Evolutionary conservation across 2,113 vertebrate species (phyloP).

Genomic region (Lasiurus borealis): DNA sequence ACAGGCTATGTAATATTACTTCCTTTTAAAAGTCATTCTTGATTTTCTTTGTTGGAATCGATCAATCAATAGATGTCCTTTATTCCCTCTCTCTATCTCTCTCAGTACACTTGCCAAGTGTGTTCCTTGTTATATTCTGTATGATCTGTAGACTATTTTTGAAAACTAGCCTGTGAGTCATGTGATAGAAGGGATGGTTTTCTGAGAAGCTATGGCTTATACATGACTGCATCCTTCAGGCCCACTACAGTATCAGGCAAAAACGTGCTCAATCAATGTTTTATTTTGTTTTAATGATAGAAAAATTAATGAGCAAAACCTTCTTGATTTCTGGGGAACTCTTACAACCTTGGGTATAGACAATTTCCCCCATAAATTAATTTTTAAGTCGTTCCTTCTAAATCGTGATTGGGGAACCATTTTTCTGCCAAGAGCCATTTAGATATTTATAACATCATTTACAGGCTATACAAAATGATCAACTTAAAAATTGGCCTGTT

Average conservation of each 20-base stretch:
- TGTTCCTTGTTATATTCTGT: background rate
- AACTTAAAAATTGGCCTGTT: too few species aligned
- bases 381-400: background rate
- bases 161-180: background rate
- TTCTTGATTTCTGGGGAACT: background rate
- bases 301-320: background rate
- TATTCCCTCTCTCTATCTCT: background rate
- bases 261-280: background rate
- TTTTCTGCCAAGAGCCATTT: too few species aligned
- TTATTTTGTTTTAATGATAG: background rate
- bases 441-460: too few species aligned
- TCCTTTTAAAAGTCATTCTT: background rate
- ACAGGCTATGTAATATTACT: background rate
- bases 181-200: background rate
- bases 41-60: background rate
- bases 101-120: background rate
- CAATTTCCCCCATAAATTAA: background rate
- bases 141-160: background rate
- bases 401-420: background rate
- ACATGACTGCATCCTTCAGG: background rate
- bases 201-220: background rate
- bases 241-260: background rate
- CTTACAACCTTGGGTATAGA: background rate
- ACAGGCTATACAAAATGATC: too few species aligned
- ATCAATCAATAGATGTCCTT: background rate